Evolutionary conservation across 2,888 invertebrate species (phyloP), one percentile per base, ranked within the genome.

Genomic region (Emmelina monodactyla): DNA sequence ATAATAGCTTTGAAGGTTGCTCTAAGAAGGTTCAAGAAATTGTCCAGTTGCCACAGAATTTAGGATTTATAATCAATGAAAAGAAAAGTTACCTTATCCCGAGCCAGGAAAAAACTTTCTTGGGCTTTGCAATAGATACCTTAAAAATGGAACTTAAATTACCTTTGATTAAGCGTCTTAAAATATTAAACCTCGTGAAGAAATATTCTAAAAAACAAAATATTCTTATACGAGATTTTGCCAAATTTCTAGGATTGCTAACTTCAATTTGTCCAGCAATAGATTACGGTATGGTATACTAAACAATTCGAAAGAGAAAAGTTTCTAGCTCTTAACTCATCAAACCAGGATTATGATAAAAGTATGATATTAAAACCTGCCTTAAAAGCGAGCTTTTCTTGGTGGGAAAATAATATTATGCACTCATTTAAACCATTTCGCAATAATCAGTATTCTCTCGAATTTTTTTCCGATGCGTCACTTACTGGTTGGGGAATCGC

Each of bases 251-350:
- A 6, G 37, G 37, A 6, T 6, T 25, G 2, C n/a, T 37, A 11
- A n/a, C 15, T 2, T 37, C 37, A 6, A 33, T 14, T 2, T 37
- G 37, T 28, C 25, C 28, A 1, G 37, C 13, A 10, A 22, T 38
- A 6, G 6, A 13, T 2, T 38, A 31, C 22, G 25, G 16, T 1
- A 33, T 19, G 14, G 2, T 28, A 35, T 15, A 38, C 38, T 9
- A 33, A 38, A 14, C 2, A 29, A 19, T 28, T 38, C 2, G 38
- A 38, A 22, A 15, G 33, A 2, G 13, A 14, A 4, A 38, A 35
- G 13, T 31, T 15, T 31, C 3, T 30, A 30, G 6, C 19, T 19
- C 9, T 19, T 6, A 5, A 19, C 5, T 6, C 5, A 6, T 19
- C 19, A 19, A 19, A 19, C 9, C 5, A 9, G 9, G 9, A 19